Conservation (phyloP, 2,888 invertebrate genomes). For the Ophion costatus region DNA sequence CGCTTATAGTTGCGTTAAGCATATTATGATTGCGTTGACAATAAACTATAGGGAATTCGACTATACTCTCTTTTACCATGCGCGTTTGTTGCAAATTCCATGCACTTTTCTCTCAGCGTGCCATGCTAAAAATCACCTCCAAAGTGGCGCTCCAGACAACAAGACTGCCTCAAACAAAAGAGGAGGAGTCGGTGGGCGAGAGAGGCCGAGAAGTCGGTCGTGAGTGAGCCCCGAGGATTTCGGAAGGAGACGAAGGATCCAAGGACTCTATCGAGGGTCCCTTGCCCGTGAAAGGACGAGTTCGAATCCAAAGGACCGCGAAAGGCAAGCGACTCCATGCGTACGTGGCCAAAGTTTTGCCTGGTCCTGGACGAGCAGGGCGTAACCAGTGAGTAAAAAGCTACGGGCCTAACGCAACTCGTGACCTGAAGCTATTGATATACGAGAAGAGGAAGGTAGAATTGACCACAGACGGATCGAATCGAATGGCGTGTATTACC, state of each 20-base stretch:
- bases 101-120: too few species aligned
- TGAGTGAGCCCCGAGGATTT: conserved; percentile 36
- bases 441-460: conserved; percentile 33
- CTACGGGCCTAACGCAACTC: neutral
- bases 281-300: conserved; percentile 50
- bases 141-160: too few species aligned
- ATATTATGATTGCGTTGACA: too few species aligned
- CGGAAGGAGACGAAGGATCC: conserved; percentile 56
- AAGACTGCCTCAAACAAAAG: conserved; percentile 44
- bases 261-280: conserved; percentile 60
- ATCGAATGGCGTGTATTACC: conserved; percentile 58
- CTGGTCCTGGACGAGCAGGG: neutral
- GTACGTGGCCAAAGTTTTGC: neutral
- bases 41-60: too few species aligned
- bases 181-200: conserved; percentile 60
- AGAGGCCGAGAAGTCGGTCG: conserved; percentile 28
- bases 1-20: too few species aligned
- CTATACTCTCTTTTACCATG: too few species aligned
- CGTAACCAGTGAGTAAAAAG: conserved; percentile 8
- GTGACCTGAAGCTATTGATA: conserved; percentile 13
- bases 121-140: too few species aligned
- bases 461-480: conserved; percentile 59
- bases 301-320: conserved; percentile 33
- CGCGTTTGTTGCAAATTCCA: too few species aligned
- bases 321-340: neutral